Base-by-base conservation (phyloP, 1,140 invertebrate species). In the Choristoneura fumiferana region DNA sequence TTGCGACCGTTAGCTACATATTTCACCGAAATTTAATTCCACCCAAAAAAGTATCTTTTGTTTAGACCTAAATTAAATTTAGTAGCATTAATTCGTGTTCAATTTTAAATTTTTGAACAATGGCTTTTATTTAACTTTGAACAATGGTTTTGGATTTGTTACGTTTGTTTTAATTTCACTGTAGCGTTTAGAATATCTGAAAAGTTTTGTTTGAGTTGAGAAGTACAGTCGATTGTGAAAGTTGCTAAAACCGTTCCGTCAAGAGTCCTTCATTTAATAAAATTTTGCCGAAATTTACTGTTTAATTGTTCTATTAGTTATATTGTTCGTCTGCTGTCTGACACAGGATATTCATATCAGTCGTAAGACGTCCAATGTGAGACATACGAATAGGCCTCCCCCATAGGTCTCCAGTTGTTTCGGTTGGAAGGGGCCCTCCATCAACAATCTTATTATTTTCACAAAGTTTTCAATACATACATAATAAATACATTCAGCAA, bases 1-100 rank as follows among this genome's bases (percentile, higher is more conserved):
- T 29, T 29, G 22, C 22, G 22, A 29, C 22, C 22, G 22, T 29
- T 8, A 1, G 8, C 40, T 14, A 29, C 43, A 29, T 49, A 29
- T 49, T 12, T 3, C 10, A 45, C 10, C 8, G 8, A 6, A 29
- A 29, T n/a, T 43, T n/a, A 4, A 29, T 22, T 49, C 22, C 9
- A 29, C 18, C 10, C 43, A 9, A 49, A 49, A 49, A 49, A 22
- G 43, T 49, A 49, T 49, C 43, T 29, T 49, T 49, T 49, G 43
- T 49, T 49, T 29, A 5, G 18, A 13, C 17, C 40, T 10, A 49
- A 49, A 49, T 49, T 22, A 0, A 29, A 22, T 45, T 45, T 49
- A 49, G 22, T 22, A 17, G 8, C 15, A 15, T 49, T 49, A 15
- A 17, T 40, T 40, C 17, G 22, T 17, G 4, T 49, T 49, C 22